A percentile compares a stretch with the other conserved stretches of the same genome.
These are phyloP conservation scores for Drosophila melanica DNA, from an alignment of 1,140 invertebrate genomes.

Conservation along the genomic window DNA sequence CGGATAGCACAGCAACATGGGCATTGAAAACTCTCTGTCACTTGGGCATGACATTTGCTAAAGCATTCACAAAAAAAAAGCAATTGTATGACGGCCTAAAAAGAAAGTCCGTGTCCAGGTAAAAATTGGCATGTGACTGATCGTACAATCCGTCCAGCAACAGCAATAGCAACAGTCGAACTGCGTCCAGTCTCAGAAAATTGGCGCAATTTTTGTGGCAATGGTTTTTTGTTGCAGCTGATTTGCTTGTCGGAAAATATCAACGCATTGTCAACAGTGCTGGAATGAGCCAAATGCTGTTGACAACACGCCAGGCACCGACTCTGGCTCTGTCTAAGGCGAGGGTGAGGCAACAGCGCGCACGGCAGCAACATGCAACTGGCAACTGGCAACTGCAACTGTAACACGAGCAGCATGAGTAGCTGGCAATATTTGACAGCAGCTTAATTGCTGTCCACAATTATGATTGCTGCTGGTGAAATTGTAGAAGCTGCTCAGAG, in stretches of 20 bases:
- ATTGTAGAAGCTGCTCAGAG: conserved; percentile 34
- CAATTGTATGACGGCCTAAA: conserved; percentile 21
- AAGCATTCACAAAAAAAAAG: conserved; percentile 8
- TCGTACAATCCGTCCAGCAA: conserved; percentile 17
- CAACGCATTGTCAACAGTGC: conserved; percentile 74
- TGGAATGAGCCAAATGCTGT: conserved; percentile 46
- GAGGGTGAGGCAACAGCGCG: conserved; percentile 37
- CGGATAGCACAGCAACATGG: conserved; percentile 1
- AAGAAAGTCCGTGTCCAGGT: conserved; percentile 51
- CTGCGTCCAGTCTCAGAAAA: conserved; percentile 58
- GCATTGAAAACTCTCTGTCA: conserved; percentile 58
- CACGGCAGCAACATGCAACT: conserved; percentile 53
- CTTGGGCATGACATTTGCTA: conserved; percentile 37
- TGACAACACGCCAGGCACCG: conserved; percentile 60
- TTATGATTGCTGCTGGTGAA: conserved; percentile 67
- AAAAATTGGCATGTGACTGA: conserved; percentile 23
- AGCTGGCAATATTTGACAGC: conserved; percentile 74
- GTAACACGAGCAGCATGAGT: conserved; percentile 77
- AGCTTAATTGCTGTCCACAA: conserved; percentile 80
- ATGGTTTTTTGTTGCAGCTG: conserved; percentile 47
- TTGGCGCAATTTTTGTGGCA: conserved; percentile 66
- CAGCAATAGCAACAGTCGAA: conserved; percentile 1
- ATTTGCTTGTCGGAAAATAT: conserved; percentile 82
- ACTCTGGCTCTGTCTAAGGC: background rate
- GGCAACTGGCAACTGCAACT: conserved; percentile 54